phyloP scores from a whole-genome alignment of 1,140 invertebrate species.

The Gonatopus flavifemur region DNA sequence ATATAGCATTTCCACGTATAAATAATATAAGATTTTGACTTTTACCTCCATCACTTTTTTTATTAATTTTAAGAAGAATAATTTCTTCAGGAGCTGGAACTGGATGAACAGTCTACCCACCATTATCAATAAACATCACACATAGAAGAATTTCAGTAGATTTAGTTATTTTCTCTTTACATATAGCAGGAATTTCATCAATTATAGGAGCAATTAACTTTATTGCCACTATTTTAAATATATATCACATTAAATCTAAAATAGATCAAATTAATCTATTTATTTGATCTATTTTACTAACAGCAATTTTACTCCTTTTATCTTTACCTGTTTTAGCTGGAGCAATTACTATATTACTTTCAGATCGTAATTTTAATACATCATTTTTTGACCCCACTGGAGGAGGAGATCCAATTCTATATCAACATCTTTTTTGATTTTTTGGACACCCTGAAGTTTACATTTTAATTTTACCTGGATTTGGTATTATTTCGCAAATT shows the following conservation, averaged over 20 bases:
- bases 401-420: conserved; percentile 71
- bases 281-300: conserved; percentile 70
- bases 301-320: conserved; percentile 66
- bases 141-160: conserved; percentile 41
- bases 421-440: conserved; percentile 80
- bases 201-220: conserved; percentile 71
- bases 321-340: conserved; percentile 72
- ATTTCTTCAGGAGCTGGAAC: not conserved
- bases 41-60: no score
- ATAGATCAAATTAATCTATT: conserved; percentile 63
- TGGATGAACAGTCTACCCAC: conserved; percentile 1
- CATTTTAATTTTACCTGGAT: conserved; percentile 70
- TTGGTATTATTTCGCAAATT: conserved; percentile 69
- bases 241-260: conserved; percentile 39
- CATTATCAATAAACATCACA: not conserved
- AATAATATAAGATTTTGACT: no score
- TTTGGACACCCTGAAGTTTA: conserved; percentile 79
- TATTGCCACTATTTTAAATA: conserved; percentile 65
- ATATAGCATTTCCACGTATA: no score
- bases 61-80: no score
- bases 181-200: conserved; percentile 66
- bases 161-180: conserved; percentile 66
- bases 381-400: conserved; percentile 69
- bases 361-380: conserved; percentile 71
- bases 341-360: conserved; percentile 72